A percentile compares a stretch with the other conserved stretches of the same genome.
Evolutionary conservation across 2,113 vertebrate genomes (phyloP).

Genomic region (Apodemus speciosus): DNA sequence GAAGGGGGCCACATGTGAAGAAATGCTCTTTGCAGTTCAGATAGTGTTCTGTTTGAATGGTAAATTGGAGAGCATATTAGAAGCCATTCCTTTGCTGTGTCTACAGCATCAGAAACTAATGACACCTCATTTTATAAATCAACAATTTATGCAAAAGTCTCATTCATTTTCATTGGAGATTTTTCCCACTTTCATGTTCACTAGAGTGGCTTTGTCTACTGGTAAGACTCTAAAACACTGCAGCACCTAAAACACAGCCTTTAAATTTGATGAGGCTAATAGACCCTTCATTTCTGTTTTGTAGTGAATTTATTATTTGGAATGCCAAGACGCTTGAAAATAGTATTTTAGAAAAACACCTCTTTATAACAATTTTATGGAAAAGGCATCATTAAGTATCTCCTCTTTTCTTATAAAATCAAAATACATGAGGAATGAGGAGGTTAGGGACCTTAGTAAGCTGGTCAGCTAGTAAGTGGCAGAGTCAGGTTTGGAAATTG

Average conservation of each 20-base stretch:
- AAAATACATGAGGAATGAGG: not conserved
- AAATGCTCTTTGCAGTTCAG: slow-evolving; percentile 11
- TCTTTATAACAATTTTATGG: not conserved
- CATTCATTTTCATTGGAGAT: slow-evolving; percentile 21
- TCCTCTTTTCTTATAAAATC: not conserved
- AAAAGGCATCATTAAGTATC: not conserved
- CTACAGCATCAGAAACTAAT: not conserved
- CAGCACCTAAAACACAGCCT: slow-evolving; percentile 30
- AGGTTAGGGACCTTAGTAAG: not conserved
- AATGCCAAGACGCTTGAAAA: slow-evolving; percentile 1
- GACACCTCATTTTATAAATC: not conserved
- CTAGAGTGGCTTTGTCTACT: not conserved
- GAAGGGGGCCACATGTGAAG: not conserved
- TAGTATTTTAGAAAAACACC: not conserved
- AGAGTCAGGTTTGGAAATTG: not conserved
- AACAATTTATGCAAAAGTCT: not conserved
- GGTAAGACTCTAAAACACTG: not conserved
- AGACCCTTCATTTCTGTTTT: not conserved
- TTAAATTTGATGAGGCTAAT: not conserved
- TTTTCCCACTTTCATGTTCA: not conserved
- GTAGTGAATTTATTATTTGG: slow-evolving; percentile 29
- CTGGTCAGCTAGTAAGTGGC: not conserved
- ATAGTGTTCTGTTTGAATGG: not conserved
- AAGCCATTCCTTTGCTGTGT: not conserved
- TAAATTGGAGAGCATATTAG: not conserved